Evolutionary conservation across 2,888 invertebrate genomes (phyloP).

Genomic region (Lepidocyrtinus sp.): DNA sequence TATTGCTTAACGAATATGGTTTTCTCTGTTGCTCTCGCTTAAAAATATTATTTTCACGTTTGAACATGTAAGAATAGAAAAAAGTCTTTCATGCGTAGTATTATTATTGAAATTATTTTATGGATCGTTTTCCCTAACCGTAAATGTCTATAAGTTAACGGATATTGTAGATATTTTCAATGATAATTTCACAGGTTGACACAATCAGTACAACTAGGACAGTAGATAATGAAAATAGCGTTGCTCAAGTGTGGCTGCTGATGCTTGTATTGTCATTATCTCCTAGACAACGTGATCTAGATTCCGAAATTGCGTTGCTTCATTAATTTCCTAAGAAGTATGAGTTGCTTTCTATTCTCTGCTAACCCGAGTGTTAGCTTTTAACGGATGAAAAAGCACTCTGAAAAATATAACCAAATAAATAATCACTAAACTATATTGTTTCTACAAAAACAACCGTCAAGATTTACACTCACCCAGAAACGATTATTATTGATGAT

Average conservation of each 20-base stretch:
- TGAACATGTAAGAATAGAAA: neutral
- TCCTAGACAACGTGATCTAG: too few relatives aligned
- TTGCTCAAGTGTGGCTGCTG: neutral
- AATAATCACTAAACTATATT: too few relatives aligned
- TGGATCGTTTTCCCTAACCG: neutral
- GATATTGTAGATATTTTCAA: too few relatives aligned
- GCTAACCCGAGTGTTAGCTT: too few relatives aligned
- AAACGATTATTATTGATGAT: too few relatives aligned
- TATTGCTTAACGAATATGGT: neutral
- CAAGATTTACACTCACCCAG: neutral
- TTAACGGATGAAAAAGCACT: neutral
- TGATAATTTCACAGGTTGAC: constrained; percentile 61
- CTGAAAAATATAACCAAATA: neutral
- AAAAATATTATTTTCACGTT: neutral
- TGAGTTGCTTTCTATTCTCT: too few relatives aligned
- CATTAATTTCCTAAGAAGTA: too few relatives aligned
- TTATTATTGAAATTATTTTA: neutral
- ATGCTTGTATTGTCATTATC: constrained; percentile 37
- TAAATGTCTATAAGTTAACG: neutral
- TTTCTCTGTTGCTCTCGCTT: neutral
- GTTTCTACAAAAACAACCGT: neutral
- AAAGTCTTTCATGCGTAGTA: neutral
- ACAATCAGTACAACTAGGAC: constrained; percentile 45
- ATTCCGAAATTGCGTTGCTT: too few relatives aligned
- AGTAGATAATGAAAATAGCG: neutral